Evolutionary conservation across 64 coral and sea anemone genomes (phyloP).

Genomic region (Stichodactyla helianthus): DNA sequence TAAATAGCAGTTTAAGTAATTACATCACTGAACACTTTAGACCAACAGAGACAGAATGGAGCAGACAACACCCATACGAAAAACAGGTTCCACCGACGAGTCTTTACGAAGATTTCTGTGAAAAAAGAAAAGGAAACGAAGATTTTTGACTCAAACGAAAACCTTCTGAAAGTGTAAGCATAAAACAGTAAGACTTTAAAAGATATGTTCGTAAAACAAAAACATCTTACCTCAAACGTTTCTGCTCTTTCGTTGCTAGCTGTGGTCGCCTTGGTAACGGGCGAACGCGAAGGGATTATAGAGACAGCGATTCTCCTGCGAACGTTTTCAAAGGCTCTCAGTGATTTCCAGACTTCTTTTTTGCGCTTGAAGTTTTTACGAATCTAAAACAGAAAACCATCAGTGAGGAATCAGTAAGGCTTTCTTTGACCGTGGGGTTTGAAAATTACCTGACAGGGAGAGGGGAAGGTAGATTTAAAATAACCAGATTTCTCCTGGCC

Average conservation of each 20-base stretch:
- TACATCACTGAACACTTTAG: too few relatives aligned
- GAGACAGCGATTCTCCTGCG: constrained; percentile 15
- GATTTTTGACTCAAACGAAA: too few relatives aligned
- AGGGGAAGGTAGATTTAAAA: too few relatives aligned
- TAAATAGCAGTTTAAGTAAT: too few relatives aligned
- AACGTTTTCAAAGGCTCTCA: constrained; percentile 19
- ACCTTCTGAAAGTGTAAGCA: too few relatives aligned
- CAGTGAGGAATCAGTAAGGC: background rate
- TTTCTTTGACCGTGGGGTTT: too few relatives aligned
- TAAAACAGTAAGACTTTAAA: too few relatives aligned
- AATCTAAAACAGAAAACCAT: constrained; percentile 17
- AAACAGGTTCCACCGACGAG: too few relatives aligned
- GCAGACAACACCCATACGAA: too few relatives aligned
- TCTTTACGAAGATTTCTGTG: background rate
- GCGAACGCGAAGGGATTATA: background rate
- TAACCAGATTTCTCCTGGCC: too few relatives aligned
- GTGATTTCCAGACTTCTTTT: constrained; percentile 49
- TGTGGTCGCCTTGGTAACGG: constrained; percentile 9
- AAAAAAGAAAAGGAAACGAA: background rate
- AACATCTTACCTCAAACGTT: constrained; percentile 22
- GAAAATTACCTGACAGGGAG: too few relatives aligned
- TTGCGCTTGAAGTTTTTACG: constrained; percentile 54
- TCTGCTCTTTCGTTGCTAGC: constrained; percentile 27
- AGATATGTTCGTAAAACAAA: background rate
- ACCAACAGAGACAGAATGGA: too few relatives aligned